These are phyloP conservation scores for Agelas oroides DNA, from an alignment of 37 sponge, comb jelly and placozoan species.

Conservation along the genomic window DNA sequence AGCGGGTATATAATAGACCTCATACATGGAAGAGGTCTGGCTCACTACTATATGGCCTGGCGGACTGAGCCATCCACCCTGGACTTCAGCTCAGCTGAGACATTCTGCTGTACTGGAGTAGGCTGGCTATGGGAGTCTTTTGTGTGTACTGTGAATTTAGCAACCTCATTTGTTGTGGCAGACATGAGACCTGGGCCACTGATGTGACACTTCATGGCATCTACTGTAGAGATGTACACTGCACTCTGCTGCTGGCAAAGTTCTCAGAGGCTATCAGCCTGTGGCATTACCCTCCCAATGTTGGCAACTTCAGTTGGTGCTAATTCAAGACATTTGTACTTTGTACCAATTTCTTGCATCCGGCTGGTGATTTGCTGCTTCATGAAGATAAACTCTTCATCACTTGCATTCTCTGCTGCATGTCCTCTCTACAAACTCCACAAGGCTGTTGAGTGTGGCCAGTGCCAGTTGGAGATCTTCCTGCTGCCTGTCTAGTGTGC, in stretches of 20 bases:
- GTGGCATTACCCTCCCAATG: constrained; percentile 2
- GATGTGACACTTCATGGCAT: too few species aligned
- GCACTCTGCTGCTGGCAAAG: too few species aligned
- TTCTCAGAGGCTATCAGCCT: neutral
- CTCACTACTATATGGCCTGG: neutral
- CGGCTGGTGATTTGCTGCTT: constrained; percentile 19
- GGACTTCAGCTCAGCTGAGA: constrained; percentile 15
- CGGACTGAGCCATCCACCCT: neutral
- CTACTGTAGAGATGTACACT: too few species aligned
- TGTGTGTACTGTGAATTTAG: neutral
- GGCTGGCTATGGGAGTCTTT: neutral
- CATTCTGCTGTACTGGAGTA: too few species aligned
- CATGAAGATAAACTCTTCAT: constrained; percentile 18
- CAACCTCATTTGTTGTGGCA: constrained; percentile 1
- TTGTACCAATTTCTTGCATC: neutral
- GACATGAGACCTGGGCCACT: neutral
- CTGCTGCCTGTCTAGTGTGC: constrained; percentile 10
- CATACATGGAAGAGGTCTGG: neutral
- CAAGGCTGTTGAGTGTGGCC: neutral
- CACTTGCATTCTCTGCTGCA: constrained; percentile 12
- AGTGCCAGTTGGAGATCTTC: neutral
- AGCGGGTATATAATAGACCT: neutral
- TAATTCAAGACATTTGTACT: neutral
- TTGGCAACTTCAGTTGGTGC: constrained; percentile 13
- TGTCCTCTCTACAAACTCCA: constrained; percentile 11